Conservation (phyloP, 2,113 vertebrate genomes). For the Seriola aureovittata region DNA sequence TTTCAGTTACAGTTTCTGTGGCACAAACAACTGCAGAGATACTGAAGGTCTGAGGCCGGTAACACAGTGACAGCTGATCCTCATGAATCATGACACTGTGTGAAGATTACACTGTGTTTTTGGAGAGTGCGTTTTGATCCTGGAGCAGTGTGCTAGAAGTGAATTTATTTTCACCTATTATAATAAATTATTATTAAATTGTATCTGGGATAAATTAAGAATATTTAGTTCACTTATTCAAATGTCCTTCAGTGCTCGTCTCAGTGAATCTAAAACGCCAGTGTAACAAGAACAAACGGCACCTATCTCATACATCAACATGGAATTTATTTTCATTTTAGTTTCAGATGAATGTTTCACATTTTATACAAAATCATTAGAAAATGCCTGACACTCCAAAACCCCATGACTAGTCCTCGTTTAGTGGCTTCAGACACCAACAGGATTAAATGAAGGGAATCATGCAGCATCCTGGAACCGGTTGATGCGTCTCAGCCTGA, state of each 20-base stretch:
- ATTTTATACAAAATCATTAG: constrained; percentile 84
- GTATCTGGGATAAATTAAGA: neutral
- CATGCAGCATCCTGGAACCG: constrained; percentile 63
- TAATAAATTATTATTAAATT: neutral
- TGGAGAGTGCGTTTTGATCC: too few species aligned
- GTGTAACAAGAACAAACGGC: constrained; percentile 36
- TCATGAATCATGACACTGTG: too few species aligned
- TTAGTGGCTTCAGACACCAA: constrained; percentile 37
- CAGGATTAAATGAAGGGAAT: constrained; percentile 49
- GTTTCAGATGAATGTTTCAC: constrained; percentile 79
- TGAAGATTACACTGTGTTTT: too few species aligned
- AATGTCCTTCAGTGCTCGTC: neutral
- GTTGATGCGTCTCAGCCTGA: constrained; percentile 42
- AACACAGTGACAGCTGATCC: too few species aligned
- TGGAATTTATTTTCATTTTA: constrained; percentile 79
- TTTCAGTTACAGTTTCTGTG: too few species aligned
- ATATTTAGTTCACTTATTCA: too few species aligned
- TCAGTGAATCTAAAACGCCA: neutral
- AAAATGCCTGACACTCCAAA: constrained; percentile 74
- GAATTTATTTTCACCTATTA: neutral
- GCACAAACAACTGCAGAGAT: too few species aligned
- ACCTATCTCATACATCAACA: constrained; percentile 69
- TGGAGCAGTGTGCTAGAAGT: too few species aligned
- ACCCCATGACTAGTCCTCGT: constrained; percentile 52
- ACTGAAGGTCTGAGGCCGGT: too few species aligned